Percentiles rank a stretch among this genome's conserved stretches.
Conservation (phyloP, 2,888 invertebrate species). For the Sinodicranocentrus sp. region DNA sequence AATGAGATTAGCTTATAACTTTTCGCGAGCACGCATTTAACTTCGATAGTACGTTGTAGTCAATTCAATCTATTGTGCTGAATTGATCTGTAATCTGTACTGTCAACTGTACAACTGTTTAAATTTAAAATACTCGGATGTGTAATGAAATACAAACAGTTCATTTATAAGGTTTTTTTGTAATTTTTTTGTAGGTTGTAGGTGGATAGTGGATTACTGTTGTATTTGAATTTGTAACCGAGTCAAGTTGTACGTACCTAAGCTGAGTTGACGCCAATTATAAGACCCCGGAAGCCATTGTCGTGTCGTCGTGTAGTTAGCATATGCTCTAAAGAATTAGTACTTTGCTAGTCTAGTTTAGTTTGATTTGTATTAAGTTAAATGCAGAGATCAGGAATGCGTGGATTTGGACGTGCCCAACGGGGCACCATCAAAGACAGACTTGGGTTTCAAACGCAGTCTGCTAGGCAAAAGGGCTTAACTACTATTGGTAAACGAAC, state of each 20-base stretch:
- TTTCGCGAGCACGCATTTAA: too few relatives aligned
- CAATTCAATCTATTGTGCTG: too few relatives aligned
- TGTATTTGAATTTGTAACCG: not conserved
- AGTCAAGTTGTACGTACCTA: too few relatives aligned
- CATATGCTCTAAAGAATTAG: too few relatives aligned
- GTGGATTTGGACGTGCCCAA: conserved; percentile 52
- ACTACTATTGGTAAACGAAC: conserved; percentile 39
- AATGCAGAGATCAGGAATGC: conserved; percentile 63
- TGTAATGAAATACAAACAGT: not conserved
- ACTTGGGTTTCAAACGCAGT: conserved; percentile 56
- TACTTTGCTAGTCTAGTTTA: too few relatives aligned
- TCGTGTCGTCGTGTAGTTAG: too few relatives aligned
- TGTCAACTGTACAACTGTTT: not conserved
- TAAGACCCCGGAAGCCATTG: too few relatives aligned
- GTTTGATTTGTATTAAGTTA: not conserved
- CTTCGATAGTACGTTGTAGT: too few relatives aligned
- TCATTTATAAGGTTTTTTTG: not conserved
- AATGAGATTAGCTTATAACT: too few relatives aligned
- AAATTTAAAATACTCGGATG: not conserved
- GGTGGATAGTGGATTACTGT: not conserved
- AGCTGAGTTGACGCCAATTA: too few relatives aligned
- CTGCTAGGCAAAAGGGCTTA: conserved; percentile 44
- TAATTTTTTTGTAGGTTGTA: not conserved
- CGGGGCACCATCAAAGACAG: conserved; percentile 60
- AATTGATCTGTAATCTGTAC: not conserved